Evolutionary conservation across 1,140 invertebrate species (phyloP), one percentile per base, ranked within the genome.

Genomic region (Tetraneura akinire): DNA sequence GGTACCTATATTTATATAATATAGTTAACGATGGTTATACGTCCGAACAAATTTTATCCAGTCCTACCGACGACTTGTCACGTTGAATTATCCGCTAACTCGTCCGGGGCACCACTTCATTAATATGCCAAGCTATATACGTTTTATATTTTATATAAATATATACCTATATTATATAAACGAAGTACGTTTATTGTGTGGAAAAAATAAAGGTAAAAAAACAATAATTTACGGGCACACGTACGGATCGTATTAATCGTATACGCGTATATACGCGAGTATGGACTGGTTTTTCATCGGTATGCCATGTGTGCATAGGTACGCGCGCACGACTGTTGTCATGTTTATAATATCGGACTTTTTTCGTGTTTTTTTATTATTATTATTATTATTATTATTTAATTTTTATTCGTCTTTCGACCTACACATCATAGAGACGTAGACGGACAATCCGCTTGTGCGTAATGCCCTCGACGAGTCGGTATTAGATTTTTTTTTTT

Each of bases 61-160:
- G 73, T 76, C 73, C 51, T 76, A 62, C 74, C 37, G 74, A 62
- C 37, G 74, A 62, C 74, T 78, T 78, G 74, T 78, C 74, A 62
- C 47, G 62, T 78, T 60, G 74, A 78, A 78, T 78, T 78, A 78
- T 78, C 73, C 45, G 73, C 73, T 76, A 76, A 76, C 73, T 53
- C 45, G 74, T 78, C 51, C 55, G 53, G 23, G 14, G 74, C 74
- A 62, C 55, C 37, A 62, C 74, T 78, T 78, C 74, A 47, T 78
- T 78, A 78, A 78, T 78, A 78, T 47, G 53, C 74, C 74, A 47
- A 45, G 32, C 71, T 74, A 74, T 74, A n/a, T n/a, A n/a, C n/a
- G n/a, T n/a, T n/a, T n/a, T n/a, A n/a, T n/a, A n/a, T n/a, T n/a
- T n/a, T n/a, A n/a, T n/a, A n/a, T n/a, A n/a, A n/a, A n/a, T n/a